phyloP scores from a whole-genome alignment of 92 coral and sea anemone genomes.

The Palythoa grandiflora region DNA sequence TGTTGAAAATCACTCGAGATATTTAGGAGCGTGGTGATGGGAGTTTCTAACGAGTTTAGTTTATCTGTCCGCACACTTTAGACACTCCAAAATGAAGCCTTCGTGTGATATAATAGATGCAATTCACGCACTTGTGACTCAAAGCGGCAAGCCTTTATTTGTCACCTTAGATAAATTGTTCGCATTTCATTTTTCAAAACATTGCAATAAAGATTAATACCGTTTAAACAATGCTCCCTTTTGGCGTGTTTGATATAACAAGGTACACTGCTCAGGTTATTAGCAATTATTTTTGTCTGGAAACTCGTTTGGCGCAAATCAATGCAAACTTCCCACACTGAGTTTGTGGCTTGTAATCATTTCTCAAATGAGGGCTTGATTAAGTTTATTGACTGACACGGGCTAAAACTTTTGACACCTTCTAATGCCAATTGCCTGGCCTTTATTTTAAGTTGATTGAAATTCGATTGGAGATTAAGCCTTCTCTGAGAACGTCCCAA shows the following conservation, averaged over 20 bases:
- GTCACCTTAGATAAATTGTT: constrained; percentile 72
- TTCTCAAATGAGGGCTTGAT: constrained; percentile 77
- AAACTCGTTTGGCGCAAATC: constrained; percentile 16
- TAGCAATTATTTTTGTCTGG: constrained; percentile 46
- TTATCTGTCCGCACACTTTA: constrained; percentile 22
- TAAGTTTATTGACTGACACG: constrained; percentile 84
- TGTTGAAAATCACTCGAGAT: constrained; percentile 27
- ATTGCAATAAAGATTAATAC: constrained; percentile 65
- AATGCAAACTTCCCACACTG: constrained; percentile 3
- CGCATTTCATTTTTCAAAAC: constrained; percentile 60
- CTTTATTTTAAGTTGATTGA: constrained; percentile 77
- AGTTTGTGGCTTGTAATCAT: constrained; percentile 64
- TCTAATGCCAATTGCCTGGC: constrained; percentile 82
- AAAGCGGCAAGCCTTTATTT: constrained; percentile 54
- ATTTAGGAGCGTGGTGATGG: constrained; percentile 17
- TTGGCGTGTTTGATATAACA: constrained; percentile 52
- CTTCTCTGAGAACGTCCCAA: constrained; percentile 34
- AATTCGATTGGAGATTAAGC: constrained; percentile 73
- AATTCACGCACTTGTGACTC: constrained; percentile 51
- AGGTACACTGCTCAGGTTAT: constrained; percentile 24
- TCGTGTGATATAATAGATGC: constrained; percentile 24
- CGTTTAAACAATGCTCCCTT: constrained; percentile 65
- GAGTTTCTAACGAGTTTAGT: constrained; percentile 15
- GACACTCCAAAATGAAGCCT: constrained; percentile 8
- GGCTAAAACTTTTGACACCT: constrained; percentile 94